Evolutionary conservation across 2,888 invertebrate genomes (phyloP).

Genomic region (Phorcus lineatus): DNA sequence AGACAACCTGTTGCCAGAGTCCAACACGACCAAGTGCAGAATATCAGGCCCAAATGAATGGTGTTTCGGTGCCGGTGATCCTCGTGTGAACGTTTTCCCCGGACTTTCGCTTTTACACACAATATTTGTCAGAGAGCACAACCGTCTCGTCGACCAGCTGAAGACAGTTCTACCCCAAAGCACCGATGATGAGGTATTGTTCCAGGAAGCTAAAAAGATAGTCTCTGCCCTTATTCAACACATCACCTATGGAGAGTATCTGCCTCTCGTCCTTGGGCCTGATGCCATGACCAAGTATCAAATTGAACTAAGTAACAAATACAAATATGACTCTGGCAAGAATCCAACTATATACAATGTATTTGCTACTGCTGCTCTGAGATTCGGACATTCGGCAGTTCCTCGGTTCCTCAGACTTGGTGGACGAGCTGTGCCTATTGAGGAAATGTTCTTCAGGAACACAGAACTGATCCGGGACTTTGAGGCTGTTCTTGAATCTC

Average conservation of each 20-base stretch:
- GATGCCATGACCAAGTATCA: neutral
- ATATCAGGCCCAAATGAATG: no score
- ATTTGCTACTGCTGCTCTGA: slow-evolving; percentile 40
- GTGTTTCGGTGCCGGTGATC: slow-evolving; percentile 37
- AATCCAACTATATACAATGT: slow-evolving; percentile 41
- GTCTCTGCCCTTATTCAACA: slow-evolving; percentile 38
- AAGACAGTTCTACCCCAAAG: slow-evolving; percentile 77
- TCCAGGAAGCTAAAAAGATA: slow-evolving; percentile 44
- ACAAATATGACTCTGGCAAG: slow-evolving; percentile 24
- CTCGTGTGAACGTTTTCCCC: slow-evolving; percentile 42
- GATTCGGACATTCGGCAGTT: slow-evolving; percentile 45
- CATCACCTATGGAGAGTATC: slow-evolving; percentile 30
- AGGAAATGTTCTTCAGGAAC: slow-evolving; percentile 34
- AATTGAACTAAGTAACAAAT: slow-evolving; percentile 20
- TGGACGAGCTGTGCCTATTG: neutral
- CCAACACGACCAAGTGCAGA: no score
- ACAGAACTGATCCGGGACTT: slow-evolving; percentile 29
- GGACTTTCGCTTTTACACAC: slow-evolving; percentile 45
- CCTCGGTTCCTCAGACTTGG: slow-evolving; percentile 29
- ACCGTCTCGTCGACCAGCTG: slow-evolving; percentile 37
- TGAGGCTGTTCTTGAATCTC: slow-evolving; percentile 30
- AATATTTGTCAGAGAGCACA: slow-evolving; percentile 51
- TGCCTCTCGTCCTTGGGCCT: slow-evolving; percentile 32
- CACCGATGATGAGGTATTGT: slow-evolving; percentile 44
- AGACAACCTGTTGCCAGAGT: no score